Base-by-base conservation (phyloP, 2,888 invertebrate species). In the Hypomecis punctinalis region DNA sequence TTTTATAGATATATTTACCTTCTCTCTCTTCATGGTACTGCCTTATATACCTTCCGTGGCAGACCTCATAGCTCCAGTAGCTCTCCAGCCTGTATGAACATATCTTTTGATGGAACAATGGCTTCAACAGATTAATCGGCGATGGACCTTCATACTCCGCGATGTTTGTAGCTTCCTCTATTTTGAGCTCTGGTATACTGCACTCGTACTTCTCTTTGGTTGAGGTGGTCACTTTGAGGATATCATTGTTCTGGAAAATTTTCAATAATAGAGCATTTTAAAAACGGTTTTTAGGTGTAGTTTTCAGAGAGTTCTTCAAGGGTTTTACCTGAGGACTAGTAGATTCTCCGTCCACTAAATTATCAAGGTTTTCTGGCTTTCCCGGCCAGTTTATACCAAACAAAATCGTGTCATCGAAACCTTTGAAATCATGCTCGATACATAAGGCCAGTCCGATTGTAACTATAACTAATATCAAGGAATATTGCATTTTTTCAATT, bases 21-120 rank as follows among this genome's bases (percentile, higher is more conserved):
- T 98, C 98, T 73, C 98, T 94, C 77, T 98, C 98, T 83, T 99
- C 99, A 85, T 99, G 99, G 84, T 97, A 99, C 84, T 99, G 99
- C 36, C 97, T 94, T 4, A 99, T 95, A 84, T 96, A 97, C 74
- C 95, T 94, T 0, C 99, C 99, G 87, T 99, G 99, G 78, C 99
- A 99, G 39, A 99, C 95, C 88, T 99, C 98, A 84, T 99, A 99
- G 0, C 98, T 98, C 99, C 99, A 99, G 81, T 98, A 99, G 3
- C 96, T 96, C 82, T 98, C 98, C 55, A 98, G 89, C 69, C 97
- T 94, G 79, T 97, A 98, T 0, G 98, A 97, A 81, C 98, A 99
- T 54, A 96, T 95, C 72, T 96, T 95, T 75, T 96, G 96, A 1
- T 93, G 90, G 82, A 98, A 97, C 62, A 98, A 87, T 0, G 96